Evolutionary conservation across 2,113 vertebrate species (phyloP), one percentile per base, ranked within the genome.

Genomic region (Neotoma lepida): DNA sequence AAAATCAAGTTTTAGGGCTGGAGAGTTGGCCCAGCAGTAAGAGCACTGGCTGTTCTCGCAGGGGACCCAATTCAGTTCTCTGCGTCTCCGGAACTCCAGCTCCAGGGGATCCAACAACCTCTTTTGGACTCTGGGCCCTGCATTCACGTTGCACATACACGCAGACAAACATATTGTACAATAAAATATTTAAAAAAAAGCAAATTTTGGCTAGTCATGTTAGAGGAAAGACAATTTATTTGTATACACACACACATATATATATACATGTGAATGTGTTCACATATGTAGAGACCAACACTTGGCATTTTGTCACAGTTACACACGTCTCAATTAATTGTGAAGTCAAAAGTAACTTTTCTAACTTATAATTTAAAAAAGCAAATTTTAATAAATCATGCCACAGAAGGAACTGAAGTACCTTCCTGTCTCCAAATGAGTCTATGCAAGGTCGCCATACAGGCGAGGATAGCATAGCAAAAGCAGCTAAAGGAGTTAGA

Each of bases 281-380:
- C 22, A 46, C 35, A 61, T 20, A 33, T 54, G 26, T n/a, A 9
- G 54, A 22, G n/a, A 20, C 14, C 61, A 51, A 56, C 44, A 30
- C 17, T 30, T 87, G n/a, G 39, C 46, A 41, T 58, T 28, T 91
- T 46, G 26, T 4, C 4, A 44, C 24, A 64, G 30, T 41, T 13
- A 56, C 6, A 78, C 18, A n/a, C 17, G 28, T 58, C 70, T 86
- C n/a, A 26, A 68, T 46, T 44, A 66, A 41, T 30, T n/a, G 22
- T 87, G 73, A 93, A 44, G 24, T 58, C 46, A 44, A 94, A 74
- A 85, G n/a, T 30, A 56, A 39, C 39, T 70, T 91, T 86, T 77
- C 30, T 46, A 66, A 73, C 24, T 44, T 44, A 28, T 70, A 70
- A 64, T 74, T 78, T 44, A 82, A 70, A 64, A 86, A 90, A 51